Evolutionary conservation across 37 sponge, comb jelly and placozoan genomes (phyloP).

Genomic region (Halisarca cf. caerulea): DNA sequence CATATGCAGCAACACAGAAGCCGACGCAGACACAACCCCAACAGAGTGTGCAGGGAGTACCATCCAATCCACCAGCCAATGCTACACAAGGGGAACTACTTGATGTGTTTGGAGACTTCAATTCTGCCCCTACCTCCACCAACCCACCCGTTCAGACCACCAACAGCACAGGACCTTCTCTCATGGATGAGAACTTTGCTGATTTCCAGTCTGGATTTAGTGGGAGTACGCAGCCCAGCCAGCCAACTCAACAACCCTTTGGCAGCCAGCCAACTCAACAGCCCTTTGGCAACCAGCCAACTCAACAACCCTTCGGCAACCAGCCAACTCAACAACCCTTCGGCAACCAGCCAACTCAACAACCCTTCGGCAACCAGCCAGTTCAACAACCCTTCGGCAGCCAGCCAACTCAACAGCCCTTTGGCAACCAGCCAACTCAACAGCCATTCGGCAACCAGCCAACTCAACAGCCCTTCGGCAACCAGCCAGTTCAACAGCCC

Average conservation of each 20-base stretch:
- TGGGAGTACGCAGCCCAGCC: background rate
- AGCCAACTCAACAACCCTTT: background rate
- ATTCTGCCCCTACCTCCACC: conserved; percentile 35
- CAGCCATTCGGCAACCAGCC: no score
- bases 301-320: no score
- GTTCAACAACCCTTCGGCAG: no score
- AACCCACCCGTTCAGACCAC: background rate
- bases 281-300: background rate
- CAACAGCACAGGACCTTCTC: background rate
- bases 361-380: no score
- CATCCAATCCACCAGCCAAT: background rate
- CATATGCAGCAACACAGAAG: conserved; percentile 34
- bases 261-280: background rate
- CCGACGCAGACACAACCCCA: conserved; percentile 3
- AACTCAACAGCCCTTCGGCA: no score
- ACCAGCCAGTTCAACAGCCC: no score
- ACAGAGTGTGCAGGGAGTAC: background rate
- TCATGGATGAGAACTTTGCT: background rate
- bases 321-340: no score
- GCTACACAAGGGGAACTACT: conserved; percentile 4
- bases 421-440: no score
- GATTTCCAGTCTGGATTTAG: background rate
- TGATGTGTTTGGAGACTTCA: conserved; percentile 41
- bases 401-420: no score
- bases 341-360: no score